phyloP scores from a whole-genome alignment of 2,888 invertebrate species.

The Archips crataeganus region DNA sequence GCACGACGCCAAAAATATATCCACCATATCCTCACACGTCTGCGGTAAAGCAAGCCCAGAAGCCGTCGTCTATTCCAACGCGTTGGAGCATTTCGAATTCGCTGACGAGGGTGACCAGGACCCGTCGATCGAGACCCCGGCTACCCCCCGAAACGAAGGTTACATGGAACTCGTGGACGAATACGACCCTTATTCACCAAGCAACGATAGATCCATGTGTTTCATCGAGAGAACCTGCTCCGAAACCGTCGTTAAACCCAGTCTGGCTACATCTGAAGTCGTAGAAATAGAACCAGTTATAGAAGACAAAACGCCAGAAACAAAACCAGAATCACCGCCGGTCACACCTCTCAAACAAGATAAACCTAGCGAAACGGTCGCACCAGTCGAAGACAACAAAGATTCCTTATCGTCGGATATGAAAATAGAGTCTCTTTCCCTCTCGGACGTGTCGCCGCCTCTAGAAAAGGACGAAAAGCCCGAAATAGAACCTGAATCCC shows the following conservation, averaged over 20 bases:
- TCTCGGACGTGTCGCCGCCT: slow-evolving; percentile 70
- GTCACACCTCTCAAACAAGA: slow-evolving; percentile 47
- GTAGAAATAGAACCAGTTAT: slow-evolving; percentile 14
- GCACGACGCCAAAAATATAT: slow-evolving; percentile 75
- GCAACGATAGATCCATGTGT: slow-evolving; percentile 82
- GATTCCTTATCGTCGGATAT: slow-evolving; percentile 52
- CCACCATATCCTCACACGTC: slow-evolving; percentile 72
- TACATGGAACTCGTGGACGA: slow-evolving; percentile 81
- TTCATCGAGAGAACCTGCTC: slow-evolving; percentile 83
- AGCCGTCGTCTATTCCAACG: slow-evolving; percentile 76
- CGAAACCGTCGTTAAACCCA: slow-evolving; percentile 69
- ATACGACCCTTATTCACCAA: slow-evolving; percentile 69
- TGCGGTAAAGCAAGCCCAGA: slow-evolving; percentile 74
- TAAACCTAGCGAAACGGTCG: slow-evolving; percentile 46
- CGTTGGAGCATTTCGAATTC: slow-evolving; percentile 93
- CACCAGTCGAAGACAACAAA: slow-evolving; percentile 47
- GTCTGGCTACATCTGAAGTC: slow-evolving; percentile 44
- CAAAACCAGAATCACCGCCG: slow-evolving; percentile 40
- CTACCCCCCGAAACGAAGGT: slow-evolving; percentile 68
- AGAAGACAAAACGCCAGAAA: background rate
- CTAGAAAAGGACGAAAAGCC: slow-evolving; percentile 56
- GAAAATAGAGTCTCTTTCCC: slow-evolving; percentile 61
- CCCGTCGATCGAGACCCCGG: slow-evolving; percentile 87
- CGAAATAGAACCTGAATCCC: slow-evolving; percentile 61
- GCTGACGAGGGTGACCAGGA: slow-evolving; percentile 95